A percentile compares a stretch with the other conserved stretches of the same genome.
phyloP scores from a whole-genome alignment of 2,797 vertebrate species.

The Sebastes flavidus region DNA sequence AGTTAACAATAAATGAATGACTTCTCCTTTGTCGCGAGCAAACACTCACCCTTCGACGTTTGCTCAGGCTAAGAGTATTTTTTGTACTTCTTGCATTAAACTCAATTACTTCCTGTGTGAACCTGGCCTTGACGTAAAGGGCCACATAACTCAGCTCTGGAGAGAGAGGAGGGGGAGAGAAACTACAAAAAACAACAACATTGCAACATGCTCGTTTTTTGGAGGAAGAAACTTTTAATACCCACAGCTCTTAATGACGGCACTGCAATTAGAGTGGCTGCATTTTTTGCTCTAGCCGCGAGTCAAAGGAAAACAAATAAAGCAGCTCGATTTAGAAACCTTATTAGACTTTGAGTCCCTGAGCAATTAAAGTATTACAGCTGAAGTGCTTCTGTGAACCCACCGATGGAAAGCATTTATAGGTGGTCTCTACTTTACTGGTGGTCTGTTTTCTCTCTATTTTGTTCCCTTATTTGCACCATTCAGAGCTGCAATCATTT shows the following conservation, averaged over 20 bases:
- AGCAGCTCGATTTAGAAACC: slow-evolving; percentile 88
- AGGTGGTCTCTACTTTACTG: slow-evolving; percentile 85
- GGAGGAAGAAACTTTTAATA: slow-evolving; percentile 87
- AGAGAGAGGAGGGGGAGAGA: neutral
- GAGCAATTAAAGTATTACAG: slow-evolving; percentile 88
- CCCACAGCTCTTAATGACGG: slow-evolving; percentile 85
- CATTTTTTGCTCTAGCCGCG: slow-evolving; percentile 83
- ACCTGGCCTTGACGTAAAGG: slow-evolving; percentile 66
- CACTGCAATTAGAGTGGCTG: slow-evolving; percentile 84
- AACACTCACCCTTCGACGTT: slow-evolving; percentile 49
- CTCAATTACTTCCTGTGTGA: slow-evolving; percentile 75
- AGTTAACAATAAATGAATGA: slow-evolving; percentile 28
- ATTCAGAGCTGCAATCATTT: slow-evolving; percentile 50
- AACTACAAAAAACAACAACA: slow-evolving; percentile 54
- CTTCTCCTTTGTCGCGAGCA: slow-evolving; percentile 18
- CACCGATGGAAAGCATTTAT: slow-evolving; percentile 83
- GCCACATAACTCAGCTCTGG: slow-evolving; percentile 60
- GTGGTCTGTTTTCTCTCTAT: slow-evolving; percentile 74
- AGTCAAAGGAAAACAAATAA: slow-evolving; percentile 88
- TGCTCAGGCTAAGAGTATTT: slow-evolving; percentile 41
- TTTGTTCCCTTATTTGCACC: slow-evolving; percentile 48
- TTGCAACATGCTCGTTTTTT: slow-evolving; percentile 75
- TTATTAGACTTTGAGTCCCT: slow-evolving; percentile 88
- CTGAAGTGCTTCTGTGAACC: slow-evolving; percentile 85
- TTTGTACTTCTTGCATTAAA: slow-evolving; percentile 72